Evolutionary conservation across 2,797 vertebrate species (phyloP).

Genomic region (Crenichthys baileyi): DNA sequence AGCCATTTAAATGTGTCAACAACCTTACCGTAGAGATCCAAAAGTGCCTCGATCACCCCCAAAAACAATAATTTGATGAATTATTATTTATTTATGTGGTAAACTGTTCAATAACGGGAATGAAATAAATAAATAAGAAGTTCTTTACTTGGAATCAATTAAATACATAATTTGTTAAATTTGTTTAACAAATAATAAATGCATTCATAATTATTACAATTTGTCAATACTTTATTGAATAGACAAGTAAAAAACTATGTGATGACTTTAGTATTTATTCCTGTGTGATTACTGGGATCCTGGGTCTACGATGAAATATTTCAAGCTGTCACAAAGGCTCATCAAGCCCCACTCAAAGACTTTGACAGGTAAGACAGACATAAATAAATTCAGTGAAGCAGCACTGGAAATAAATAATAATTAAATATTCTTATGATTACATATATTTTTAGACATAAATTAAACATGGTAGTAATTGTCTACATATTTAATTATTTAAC

Average conservation of each 20-base stretch:
- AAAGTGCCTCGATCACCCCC: background rate
- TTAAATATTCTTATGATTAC: background rate
- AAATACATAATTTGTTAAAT: background rate
- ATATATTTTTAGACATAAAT: background rate
- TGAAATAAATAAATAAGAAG: background rate
- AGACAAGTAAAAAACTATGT: background rate
- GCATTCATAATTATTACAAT: background rate
- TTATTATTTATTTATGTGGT: background rate
- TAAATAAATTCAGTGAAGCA: background rate
- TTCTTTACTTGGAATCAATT: no score
- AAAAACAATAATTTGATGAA: background rate
- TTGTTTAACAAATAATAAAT: background rate
- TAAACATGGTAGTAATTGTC: background rate
- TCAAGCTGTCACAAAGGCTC: background rate
- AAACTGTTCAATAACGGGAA: background rate
- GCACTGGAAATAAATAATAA: background rate
- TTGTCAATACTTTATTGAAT: background rate
- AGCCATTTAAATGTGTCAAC: background rate
- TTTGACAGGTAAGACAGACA: background rate
- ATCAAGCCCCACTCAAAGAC: background rate
- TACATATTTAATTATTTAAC: background rate
- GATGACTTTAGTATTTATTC: background rate
- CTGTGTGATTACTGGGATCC: background rate
- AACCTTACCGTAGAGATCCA: background rate
- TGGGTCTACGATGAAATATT: background rate